These are phyloP conservation scores for Macquaria ambigua DNA, from an alignment of 2,113 vertebrate species.

Conservation along the genomic window DNA sequence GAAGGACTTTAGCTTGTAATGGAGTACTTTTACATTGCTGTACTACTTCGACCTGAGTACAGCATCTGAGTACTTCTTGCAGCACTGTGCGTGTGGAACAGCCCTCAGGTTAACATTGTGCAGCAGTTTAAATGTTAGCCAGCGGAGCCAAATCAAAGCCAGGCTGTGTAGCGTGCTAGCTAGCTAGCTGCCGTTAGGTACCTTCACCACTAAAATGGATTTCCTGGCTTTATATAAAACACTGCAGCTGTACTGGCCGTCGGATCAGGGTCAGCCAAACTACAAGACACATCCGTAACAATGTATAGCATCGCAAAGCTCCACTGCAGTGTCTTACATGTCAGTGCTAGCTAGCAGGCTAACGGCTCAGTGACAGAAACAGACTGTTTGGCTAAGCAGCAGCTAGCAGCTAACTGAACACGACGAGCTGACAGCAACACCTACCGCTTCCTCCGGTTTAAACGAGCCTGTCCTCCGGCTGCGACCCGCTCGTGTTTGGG, in stretches of 20 bases:
- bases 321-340: neutral
- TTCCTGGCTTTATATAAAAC: neutral
- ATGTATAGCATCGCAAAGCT: neutral
- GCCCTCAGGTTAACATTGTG: too few species aligned
- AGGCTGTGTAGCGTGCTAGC: too few species aligned
- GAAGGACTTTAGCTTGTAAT: too few species aligned
- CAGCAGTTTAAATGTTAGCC: neutral
- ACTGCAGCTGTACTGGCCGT: neutral
- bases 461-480: neutral
- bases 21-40: neutral
- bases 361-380: conserved; percentile 16
- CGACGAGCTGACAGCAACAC: neutral
- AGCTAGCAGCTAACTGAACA: neutral
- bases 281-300: neutral
- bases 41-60: too few species aligned
- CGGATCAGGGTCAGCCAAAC: too few species aligned
- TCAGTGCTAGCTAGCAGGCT: conserved; percentile 8
- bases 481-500: neutral
- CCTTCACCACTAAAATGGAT: neutral
- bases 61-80: too few species aligned
- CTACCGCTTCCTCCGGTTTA: conserved; percentile 19
- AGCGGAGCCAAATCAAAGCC: neutral
- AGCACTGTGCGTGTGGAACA: too few species aligned
- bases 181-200: neutral
- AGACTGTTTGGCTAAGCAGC: neutral